Base-by-base conservation (phyloP, 2,888 invertebrate genomes). In the Ophonus ardosiacus region DNA sequence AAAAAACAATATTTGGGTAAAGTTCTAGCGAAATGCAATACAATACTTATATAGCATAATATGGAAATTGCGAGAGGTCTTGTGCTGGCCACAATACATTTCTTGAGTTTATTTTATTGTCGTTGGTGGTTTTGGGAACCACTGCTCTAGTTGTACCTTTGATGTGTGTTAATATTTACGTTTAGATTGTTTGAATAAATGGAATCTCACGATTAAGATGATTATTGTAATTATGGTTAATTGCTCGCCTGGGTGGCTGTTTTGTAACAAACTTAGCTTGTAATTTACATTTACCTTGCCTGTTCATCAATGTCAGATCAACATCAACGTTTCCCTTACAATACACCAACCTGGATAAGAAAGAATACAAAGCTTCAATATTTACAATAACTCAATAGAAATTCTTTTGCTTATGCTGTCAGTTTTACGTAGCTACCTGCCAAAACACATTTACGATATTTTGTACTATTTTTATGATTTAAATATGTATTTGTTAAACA, bases 161-260 rank as follows among this genome's bases (percentile, higher is more conserved):
- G 17, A 17, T 79, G 18, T 61, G 80, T 61, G 80, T 80, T 59
- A 38, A 80, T 80, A 80, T 80, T 61, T 80, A 80, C 38, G 40
- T 61, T 80, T 38, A 59, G 51, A 79, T 80, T 80, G 68, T 84
- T 76, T 84, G 76, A 84, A 84, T 84, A 84, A 84, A 24, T 76
- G 76, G 78, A 84, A 84, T 84, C 78, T 84, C 84, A 84, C 84
- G 84, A 76, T 84, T 81, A 81, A 56, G 56, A 68, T 68, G 56
- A 81, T 84, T 84, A 18, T 63, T 76, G 61, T 76, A 76, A 76
- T 84, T 84, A 76, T 80, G 59, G 24, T 80, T 80, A 80, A 80
- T 80, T 80, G 59, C 61, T 61, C n/a, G 31, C 40, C 61, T 80
- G 80, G 61, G 80, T 61, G 80, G 59, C 40, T 61, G 38, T 80